Evolutionary conservation across 1,140 invertebrate genomes (phyloP).

Genomic region (Apolygus lucorum): DNA sequence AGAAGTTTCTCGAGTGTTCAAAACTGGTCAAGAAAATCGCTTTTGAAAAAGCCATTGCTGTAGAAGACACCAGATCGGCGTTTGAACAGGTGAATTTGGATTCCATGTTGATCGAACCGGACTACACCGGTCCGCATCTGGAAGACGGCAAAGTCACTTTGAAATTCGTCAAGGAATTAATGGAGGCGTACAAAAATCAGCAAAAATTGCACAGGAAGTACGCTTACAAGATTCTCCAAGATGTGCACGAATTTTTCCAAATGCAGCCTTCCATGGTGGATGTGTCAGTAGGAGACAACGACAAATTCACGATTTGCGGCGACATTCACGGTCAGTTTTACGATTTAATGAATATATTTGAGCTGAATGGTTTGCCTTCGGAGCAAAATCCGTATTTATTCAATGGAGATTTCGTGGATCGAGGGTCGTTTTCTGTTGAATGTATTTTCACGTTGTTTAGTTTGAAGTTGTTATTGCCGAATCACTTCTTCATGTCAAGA

Average conservation of each 20-base stretch:
- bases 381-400: conserved; percentile 94
- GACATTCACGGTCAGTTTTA: conserved; percentile 99
- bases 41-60: conserved; percentile 95
- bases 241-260: conserved; percentile 78
- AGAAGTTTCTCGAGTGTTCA: conserved; percentile 89
- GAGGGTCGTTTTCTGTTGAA: conserved; percentile 98
- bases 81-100: conserved; percentile 82
- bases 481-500: conserved; percentile 96
- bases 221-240: conserved; percentile 94
- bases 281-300: conserved; percentile 72
- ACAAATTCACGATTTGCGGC: conserved; percentile 98
- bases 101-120: conserved; percentile 85
- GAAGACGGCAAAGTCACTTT: conserved; percentile 82
- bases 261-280: conserved; percentile 82
- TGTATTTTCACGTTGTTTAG: conserved; percentile 97
- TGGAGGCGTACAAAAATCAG: conserved; percentile 79
- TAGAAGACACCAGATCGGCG: conserved; percentile 79
- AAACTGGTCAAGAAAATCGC: conserved; percentile 92
- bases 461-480: conserved; percentile 92
- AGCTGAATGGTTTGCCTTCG: conserved; percentile 91
- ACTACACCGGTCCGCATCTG: conserved; percentile 84
- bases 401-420: conserved; percentile 98
- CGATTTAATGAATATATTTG: conserved; percentile 96
- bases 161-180: conserved; percentile 74
- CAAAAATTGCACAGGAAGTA: conserved; percentile 94